These are phyloP conservation scores for Pica pica DNA, from an alignment of 2,113 vertebrate genomes.

Conservation along the genomic window DNA sequence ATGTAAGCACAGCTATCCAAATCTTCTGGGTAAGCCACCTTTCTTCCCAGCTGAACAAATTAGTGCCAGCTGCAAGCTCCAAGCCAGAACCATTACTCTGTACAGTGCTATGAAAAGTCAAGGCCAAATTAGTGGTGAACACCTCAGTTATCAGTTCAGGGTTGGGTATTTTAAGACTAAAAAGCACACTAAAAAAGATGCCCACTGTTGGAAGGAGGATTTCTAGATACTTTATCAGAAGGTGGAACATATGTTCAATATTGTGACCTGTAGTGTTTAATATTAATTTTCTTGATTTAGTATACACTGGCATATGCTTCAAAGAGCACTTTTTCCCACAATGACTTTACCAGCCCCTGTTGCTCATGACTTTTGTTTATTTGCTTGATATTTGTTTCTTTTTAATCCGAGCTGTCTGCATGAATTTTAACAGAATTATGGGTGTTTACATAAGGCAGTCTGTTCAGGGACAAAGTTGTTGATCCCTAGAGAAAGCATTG, in stretches of 20 bases:
- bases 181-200: neutral
- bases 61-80: neutral
- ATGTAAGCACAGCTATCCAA: neutral
- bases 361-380: slow-evolving; percentile 41
- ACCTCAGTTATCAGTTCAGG: neutral
- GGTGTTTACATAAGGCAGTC: slow-evolving; percentile 52
- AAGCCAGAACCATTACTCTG: neutral
- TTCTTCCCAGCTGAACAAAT: neutral
- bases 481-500: slow-evolving; percentile 54
- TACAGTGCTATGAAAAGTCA: neutral
- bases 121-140: neutral
- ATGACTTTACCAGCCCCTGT: neutral
- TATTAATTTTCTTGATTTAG: slow-evolving; percentile 2
- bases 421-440: slow-evolving; percentile 56
- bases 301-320: neutral
- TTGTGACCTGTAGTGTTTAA: neutral
- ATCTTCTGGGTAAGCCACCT: neutral
- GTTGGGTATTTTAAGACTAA: neutral
- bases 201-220: neutral
- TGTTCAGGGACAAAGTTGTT: slow-evolving; percentile 53
- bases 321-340: neutral
- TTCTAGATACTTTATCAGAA: neutral
- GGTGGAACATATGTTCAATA: neutral
- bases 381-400: slow-evolving; percentile 42
- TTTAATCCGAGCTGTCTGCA: slow-evolving; percentile 47